Percentiles rank a stretch among this genome's conserved stretches.
Evolutionary conservation across 2,888 invertebrate genomes (phyloP).

Genomic region (Apotomis turbidana): DNA sequence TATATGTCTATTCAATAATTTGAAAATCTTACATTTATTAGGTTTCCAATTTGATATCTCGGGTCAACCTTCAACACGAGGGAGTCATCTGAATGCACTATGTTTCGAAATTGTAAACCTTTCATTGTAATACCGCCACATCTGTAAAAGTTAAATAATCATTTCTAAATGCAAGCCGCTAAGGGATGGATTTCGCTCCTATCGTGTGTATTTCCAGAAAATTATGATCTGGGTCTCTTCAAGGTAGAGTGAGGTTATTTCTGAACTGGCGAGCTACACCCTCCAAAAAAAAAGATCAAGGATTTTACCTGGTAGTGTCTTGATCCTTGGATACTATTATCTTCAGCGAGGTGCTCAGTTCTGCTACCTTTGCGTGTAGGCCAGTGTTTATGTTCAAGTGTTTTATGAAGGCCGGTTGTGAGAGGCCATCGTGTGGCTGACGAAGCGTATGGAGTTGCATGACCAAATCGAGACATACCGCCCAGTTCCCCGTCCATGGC

Average conservation of each 20-base stretch:
- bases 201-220: too few species aligned
- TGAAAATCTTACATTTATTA: constrained; percentile 50
- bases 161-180: neutral
- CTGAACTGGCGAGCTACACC: too few species aligned
- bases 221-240: too few species aligned
- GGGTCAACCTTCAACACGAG: constrained; percentile 53
- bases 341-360: neutral
- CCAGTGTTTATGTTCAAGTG: constrained; percentile 47
- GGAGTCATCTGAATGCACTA: constrained; percentile 43
- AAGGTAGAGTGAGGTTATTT: too few species aligned
- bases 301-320: constrained; percentile 13
- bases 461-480: constrained; percentile 91
- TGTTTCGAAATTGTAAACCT: constrained; percentile 51
- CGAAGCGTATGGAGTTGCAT: constrained; percentile 88
- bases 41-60: constrained; percentile 45
- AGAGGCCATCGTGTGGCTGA: constrained; percentile 82
- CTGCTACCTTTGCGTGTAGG: neutral
- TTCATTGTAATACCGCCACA: constrained; percentile 62
- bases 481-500: constrained; percentile 90
- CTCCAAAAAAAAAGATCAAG: constrained; percentile 38
- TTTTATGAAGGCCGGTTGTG: constrained; percentile 81
- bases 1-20: constrained; percentile 13
- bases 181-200: too few species aligned
- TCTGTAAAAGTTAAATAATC: constrained; percentile 47
- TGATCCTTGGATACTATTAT: neutral